Evolutionary conservation across 2,888 invertebrate species (phyloP), one percentile per base, ranked within the genome.

Genomic region (Myathropa florea): DNA sequence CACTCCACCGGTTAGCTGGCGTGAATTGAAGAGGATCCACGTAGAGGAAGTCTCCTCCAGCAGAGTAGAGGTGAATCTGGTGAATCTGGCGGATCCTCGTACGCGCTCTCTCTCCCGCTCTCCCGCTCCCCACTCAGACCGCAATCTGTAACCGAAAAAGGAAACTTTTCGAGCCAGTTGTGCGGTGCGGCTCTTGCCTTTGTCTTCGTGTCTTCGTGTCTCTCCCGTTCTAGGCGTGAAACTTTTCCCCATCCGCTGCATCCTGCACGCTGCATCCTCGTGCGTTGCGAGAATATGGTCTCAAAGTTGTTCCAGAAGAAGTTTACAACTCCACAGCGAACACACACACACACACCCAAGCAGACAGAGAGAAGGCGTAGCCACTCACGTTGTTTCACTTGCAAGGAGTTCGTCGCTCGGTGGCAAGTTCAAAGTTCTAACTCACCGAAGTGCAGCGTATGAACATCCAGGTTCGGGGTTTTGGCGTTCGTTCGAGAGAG

Each of bases 371-470:
- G 57, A 57, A 24, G 57, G 24, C 24, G 24, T 57, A 57, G 57
- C 21, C 57, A 23, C 57, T 57, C 57, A 46, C 46, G 46, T 46
- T 46, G n/a, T 46, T 18, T n/a, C 46, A 46, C n/a, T 18, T n/a
- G 46, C 46, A 46, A 46, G 46, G 36, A 63, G 63, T 39, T 53
- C 33, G 28, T 28, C 76, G 70, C 82, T 73, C 73, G 33, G 73
- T 82, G 18, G 64, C 86, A 82, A 86, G 86, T 86, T 86, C 82
- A 86, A 86, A 86, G 78, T 86, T 86, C 78, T 82, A 83, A 75
- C 82, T 82, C 78, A 46, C 85, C 72, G 64, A 82, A 86, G 85
- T 82, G 77, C 78, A 85, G 82, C 73, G 59, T 64, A 75, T 59
- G 65, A 82, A 70, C 78, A 75, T 73, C 59, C 64, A 75, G 46